Evolutionary conservation across 2,888 invertebrate genomes (phyloP), one percentile per base, ranked within the genome.

Genomic region (Morpho helenor): DNA sequence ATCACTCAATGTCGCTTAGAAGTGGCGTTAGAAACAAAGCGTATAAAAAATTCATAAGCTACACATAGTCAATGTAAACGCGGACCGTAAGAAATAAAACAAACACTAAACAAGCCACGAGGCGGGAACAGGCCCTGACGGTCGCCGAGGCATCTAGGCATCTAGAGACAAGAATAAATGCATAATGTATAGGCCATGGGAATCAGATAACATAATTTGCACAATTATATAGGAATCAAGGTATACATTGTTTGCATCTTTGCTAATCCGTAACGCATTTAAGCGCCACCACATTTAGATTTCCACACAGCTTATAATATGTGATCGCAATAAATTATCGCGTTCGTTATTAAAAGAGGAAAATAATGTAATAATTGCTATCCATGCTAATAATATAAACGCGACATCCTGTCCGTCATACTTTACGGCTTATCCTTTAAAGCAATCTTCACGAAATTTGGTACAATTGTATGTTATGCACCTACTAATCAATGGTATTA

Each of bases 151-250:
- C 53, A 45, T 49, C 47, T 54, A 45, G 49, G 53, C 50, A 52
- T 57, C 49, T 57, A 61, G 53, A 47, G 56, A 56, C 60, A 22
- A 57, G 57, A 59, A 59, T 61, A 47, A 44, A 63, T 65, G 49
- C 47, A 60, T 63, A 58, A 64, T 59, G 31, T 60, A 61, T 56
- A 52, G 16, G 50, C 57, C 48, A 59, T 45, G 55, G 58, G 46
- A 56, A 60, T 62, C 56, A 50, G 49, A 49, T 57, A 62, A 59
- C 55, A 60, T 57, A 50, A 61, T 63, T 60, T 60, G 45, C 61
- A 63, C 63, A 59, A 60, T 65, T 61, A 61, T 57, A 61, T 59
- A 59, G 53, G 50, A 50, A 59, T 49, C 54, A 40, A 47, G 47
- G 49, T 48, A 48, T 53, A 40, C 10, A 39, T 57, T 46, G 10